These are phyloP conservation scores for Sciurus carolinensis DNA, from an alignment of 2,797 vertebrate species.

Conservation along the genomic window DNA sequence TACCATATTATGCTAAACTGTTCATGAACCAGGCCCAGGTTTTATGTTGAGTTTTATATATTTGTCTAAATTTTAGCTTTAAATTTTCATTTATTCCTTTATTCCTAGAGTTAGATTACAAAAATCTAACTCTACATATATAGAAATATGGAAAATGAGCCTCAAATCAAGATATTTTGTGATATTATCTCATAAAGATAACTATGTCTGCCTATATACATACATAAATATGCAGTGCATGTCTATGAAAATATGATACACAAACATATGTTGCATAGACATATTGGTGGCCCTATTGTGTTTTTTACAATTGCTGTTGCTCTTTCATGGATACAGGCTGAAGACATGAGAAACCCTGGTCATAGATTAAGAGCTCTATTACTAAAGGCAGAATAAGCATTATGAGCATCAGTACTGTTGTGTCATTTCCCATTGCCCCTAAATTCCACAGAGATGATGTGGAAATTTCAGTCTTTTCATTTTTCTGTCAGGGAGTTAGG, in stretches of 20 bases:
- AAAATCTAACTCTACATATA: conserved; percentile 6
- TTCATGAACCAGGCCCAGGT: background rate
- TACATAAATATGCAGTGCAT: background rate
- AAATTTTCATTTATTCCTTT: background rate
- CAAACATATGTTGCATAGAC: background rate
- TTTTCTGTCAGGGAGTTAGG: background rate
- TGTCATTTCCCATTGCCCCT: background rate
- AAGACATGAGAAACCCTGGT: background rate
- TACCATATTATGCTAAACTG: background rate
- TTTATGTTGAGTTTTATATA: background rate
- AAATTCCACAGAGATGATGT: background rate
- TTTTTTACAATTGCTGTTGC: background rate
- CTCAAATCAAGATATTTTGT: background rate
- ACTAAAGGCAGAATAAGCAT: background rate
- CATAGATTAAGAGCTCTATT: background rate
- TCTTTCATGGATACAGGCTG: background rate
- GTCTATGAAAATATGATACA: background rate
- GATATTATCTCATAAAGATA: background rate
- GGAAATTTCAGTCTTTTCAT: background rate
- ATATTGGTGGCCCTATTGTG: background rate
- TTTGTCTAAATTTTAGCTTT: background rate
- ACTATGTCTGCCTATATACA: background rate
- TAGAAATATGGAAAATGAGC: background rate
- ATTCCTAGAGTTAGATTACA: background rate
- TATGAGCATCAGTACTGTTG: background rate